A percentile compares a stretch with the other conserved stretches of the same genome.
Evolutionary conservation across 2,888 invertebrate genomes (phyloP).

Genomic region (Megalurothrips usitatus): DNA sequence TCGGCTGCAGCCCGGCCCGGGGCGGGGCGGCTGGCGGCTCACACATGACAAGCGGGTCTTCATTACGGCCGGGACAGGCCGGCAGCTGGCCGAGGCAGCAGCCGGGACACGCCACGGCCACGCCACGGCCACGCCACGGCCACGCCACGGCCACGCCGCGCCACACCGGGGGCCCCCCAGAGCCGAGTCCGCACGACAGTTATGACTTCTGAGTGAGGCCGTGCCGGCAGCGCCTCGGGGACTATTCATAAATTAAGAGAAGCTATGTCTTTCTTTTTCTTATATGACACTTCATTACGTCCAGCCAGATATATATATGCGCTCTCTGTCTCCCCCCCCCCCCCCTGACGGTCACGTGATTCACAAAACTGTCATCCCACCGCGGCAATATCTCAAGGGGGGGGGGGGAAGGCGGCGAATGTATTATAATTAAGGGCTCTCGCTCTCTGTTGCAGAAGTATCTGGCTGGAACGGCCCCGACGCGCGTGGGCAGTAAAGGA

Average conservation of each 20-base stretch:
- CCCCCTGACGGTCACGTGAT: background rate
- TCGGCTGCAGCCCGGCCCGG: background rate
- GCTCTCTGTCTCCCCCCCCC: background rate
- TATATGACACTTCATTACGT: constrained; percentile 25
- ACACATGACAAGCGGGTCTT: constrained; percentile 20
- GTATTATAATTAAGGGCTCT: background rate
- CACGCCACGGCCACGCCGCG: background rate
- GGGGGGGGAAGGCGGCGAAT: background rate
- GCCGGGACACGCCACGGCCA: background rate
- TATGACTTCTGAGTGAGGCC: constrained; percentile 14
- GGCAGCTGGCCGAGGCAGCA: background rate
- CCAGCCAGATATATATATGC: background rate
- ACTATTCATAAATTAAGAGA: constrained; percentile 23
- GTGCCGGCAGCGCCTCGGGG: background rate
- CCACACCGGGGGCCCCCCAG: background rate
- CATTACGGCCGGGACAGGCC: background rate
- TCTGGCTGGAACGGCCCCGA: background rate
- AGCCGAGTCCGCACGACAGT: constrained; percentile 2
- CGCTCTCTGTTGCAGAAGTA: background rate
- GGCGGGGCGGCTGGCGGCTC: no score
- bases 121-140: background rate
- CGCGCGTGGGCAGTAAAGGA: background rate
- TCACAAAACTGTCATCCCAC: background rate
- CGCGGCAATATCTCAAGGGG: constrained; percentile 14
- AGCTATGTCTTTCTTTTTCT: constrained; percentile 21